phyloP scores from a whole-genome alignment of 2,113 vertebrate species.

The Zosterops hypoxanthus region DNA sequence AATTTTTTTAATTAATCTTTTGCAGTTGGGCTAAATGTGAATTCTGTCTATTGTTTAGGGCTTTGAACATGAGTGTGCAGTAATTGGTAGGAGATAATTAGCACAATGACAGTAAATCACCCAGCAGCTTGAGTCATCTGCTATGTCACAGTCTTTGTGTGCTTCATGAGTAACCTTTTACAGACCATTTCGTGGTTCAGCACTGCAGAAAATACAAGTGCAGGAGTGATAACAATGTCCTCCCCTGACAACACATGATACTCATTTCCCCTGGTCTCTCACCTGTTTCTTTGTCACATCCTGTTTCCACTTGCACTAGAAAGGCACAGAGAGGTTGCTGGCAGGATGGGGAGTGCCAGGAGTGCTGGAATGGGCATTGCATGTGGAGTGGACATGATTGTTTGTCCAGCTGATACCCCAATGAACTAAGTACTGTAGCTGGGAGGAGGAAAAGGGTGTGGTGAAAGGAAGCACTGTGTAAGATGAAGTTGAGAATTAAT shows the following conservation, averaged over 20 bases:
- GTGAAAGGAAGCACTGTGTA: not conserved
- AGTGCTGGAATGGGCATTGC: not conserved
- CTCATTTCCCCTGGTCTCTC: not conserved
- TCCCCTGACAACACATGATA: not conserved
- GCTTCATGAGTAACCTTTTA: not conserved
- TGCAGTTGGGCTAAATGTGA: not conserved
- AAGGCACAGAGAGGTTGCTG: not conserved
- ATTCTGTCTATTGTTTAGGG: not conserved
- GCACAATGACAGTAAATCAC: not conserved
- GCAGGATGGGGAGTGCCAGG: not conserved
- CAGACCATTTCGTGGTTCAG: not conserved
- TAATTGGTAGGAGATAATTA: not conserved
- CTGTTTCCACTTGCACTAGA: not conserved
- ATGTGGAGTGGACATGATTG: not conserved
- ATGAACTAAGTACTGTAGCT: not conserved
- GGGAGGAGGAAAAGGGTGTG: not conserved
- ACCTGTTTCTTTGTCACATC: not conserved
- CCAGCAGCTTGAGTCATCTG: not conserved
- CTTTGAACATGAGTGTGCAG: not conserved
- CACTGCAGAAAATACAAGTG: not conserved
- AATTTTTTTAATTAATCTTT: not conserved
- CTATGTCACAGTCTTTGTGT: not conserved
- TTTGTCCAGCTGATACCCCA: not conserved
- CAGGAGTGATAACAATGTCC: not conserved
- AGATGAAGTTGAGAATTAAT: not conserved